Evolutionary conservation across 2,113 vertebrate species (phyloP).

Genomic region (Lophura nycthemera): DNA sequence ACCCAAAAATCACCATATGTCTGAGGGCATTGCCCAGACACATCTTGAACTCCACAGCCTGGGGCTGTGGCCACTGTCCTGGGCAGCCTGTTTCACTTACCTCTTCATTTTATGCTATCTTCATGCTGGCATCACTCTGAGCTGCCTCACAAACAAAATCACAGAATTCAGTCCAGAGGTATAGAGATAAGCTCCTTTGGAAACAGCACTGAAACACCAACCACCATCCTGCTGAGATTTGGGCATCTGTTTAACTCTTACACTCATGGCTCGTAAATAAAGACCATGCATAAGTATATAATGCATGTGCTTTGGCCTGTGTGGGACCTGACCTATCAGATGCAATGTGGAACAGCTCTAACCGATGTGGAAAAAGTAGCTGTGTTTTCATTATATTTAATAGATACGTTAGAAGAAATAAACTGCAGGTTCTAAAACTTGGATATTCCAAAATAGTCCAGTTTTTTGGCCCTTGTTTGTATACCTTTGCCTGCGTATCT

Average conservation of each 20-base stretch:
- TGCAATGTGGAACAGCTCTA: not conserved
- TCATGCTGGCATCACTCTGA: not conserved
- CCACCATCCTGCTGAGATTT: not conserved
- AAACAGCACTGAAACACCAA: not conserved
- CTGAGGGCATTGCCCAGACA: too few relatives aligned
- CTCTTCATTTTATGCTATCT: not conserved
- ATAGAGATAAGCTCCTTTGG: not conserved
- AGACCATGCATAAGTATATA: rapidly evolving
- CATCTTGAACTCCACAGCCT: too few relatives aligned
- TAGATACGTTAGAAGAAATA: not conserved
- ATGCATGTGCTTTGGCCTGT: not conserved
- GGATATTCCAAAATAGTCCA: not conserved
- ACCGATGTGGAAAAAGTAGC: not conserved
- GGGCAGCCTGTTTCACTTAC: too few relatives aligned
- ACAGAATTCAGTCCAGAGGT: rapidly evolving
- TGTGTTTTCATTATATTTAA: not conserved
- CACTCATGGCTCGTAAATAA: rapidly evolving
- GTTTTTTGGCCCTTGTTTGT: not conserved
- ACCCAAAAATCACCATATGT: too few relatives aligned
- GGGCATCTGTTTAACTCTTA: not conserved
- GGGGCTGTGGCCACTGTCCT: too few relatives aligned
- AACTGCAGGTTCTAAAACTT: not conserved
- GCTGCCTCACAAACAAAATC: rapidly evolving
- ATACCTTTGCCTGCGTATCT: not conserved
- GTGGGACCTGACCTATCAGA: not conserved